Percentiles rank a stretch among this genome's conserved stretches.
Conservation (phyloP, 1,140 invertebrate genomes). For the Calliopsis andreniformis region DNA sequence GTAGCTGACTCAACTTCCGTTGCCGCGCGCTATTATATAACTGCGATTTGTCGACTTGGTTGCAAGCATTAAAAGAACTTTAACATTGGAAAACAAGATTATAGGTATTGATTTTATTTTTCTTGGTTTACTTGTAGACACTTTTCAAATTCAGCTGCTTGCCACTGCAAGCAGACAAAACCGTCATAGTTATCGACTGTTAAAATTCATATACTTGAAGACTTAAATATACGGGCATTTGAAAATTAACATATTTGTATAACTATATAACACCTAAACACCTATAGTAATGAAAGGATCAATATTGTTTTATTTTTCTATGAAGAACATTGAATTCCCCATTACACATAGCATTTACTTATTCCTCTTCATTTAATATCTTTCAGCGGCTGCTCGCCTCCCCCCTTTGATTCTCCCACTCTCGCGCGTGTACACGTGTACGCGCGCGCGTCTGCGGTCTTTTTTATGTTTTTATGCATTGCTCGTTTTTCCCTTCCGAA, state of each 20-base stretch:
- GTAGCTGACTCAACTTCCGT: constrained; percentile 69
- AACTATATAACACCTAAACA: too few species aligned
- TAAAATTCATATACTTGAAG: too few species aligned
- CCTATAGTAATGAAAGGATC: too few species aligned
- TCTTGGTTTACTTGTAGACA: constrained; percentile 7
- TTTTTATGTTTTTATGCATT: constrained; percentile 74
- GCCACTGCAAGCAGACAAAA: too few species aligned
- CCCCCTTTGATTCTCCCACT: constrained; percentile 17
- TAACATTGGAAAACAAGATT: constrained; percentile 21
- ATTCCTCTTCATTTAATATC: constrained; percentile 28
- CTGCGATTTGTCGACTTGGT: constrained; percentile 35
- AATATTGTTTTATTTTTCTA: neutral
- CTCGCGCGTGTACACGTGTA: constrained; percentile 30
- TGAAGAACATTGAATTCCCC: neutral
- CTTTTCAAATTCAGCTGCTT: constrained; percentile 24
- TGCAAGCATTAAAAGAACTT: neutral
- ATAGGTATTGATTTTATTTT: constrained; percentile 23
- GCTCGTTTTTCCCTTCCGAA: constrained; percentile 79
- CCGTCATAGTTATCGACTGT: too few species aligned
- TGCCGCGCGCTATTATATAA: neutral
- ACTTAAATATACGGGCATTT: too few species aligned
- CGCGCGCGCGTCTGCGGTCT: constrained; percentile 59
- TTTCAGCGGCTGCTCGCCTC: constrained; percentile 13
- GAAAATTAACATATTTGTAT: too few species aligned
- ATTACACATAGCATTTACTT: neutral